Evolutionary conservation across 2,113 vertebrate genomes (phyloP).

Genomic region (Labeo catla): DNA sequence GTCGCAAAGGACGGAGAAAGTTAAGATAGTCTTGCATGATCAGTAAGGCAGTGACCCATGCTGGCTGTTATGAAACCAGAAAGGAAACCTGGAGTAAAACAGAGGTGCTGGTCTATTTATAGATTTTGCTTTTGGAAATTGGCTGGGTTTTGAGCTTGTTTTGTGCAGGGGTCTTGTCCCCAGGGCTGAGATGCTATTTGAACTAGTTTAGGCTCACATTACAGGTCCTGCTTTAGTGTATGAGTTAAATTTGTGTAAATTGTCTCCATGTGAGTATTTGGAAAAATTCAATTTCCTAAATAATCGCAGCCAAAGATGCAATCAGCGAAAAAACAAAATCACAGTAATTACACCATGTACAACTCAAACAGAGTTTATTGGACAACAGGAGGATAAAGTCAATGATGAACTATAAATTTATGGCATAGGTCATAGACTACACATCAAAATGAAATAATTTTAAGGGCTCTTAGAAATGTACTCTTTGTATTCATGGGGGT

Average conservation of each 20-base stretch:
- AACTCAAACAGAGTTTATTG: background rate
- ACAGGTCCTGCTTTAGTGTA: background rate
- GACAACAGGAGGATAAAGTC: constrained; percentile 22
- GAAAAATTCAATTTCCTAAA: constrained; percentile 48
- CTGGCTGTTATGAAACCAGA: background rate
- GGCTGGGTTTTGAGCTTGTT: background rate
- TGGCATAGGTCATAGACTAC: background rate
- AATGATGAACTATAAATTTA: constrained; percentile 18
- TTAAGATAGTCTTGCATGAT: background rate
- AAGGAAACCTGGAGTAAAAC: background rate
- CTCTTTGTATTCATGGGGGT: background rate
- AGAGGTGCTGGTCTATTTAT: constrained; percentile 36
- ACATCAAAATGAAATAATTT: background rate
- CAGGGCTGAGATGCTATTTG: constrained; percentile 22
- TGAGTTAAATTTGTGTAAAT: background rate
- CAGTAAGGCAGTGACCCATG: background rate
- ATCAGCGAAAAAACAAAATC: constrained; percentile 35
- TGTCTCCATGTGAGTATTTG: constrained; percentile 8
- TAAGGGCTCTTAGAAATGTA: background rate
- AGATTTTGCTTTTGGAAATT: constrained; percentile 27
- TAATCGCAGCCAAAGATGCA: constrained; percentile 42
- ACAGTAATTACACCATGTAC: background rate
- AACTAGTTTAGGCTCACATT: background rate
- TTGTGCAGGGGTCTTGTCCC: constrained; percentile 9
- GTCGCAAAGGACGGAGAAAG: background rate